phyloP scores from a whole-genome alignment of 1,140 invertebrate species.

The Drosophila orena region DNA sequence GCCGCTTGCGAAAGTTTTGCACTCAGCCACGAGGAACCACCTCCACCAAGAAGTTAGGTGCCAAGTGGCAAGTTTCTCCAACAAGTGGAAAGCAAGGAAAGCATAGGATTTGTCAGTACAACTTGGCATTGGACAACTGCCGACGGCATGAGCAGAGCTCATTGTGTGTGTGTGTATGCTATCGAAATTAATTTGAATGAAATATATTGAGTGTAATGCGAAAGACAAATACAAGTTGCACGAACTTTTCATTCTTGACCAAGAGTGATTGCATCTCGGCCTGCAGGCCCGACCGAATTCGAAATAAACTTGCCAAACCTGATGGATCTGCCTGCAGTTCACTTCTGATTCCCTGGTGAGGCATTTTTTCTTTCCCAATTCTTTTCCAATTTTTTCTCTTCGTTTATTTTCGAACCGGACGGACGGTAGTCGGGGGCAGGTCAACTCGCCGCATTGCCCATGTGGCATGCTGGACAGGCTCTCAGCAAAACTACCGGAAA shows the following conservation, averaged over 20 bases:
- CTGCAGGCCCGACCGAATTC: constrained; percentile 3
- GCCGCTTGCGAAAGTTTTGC: constrained; percentile 11
- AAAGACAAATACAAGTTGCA: constrained; percentile 54
- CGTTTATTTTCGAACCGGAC: too few species aligned
- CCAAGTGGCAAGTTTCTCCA: constrained; percentile 18
- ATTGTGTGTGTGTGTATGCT: constrained; percentile 17
- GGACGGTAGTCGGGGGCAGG: too few species aligned
- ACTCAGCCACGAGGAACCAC: constrained; percentile 5
- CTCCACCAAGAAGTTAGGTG: constrained; percentile 32
- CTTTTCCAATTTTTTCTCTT: constrained; percentile 6
- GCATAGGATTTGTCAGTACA: constrained; percentile 33
- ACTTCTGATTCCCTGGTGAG: constrained; percentile 43
- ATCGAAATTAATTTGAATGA: constrained; percentile 54
- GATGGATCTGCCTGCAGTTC: constrained; percentile 1
- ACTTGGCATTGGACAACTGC: constrained; percentile 39
- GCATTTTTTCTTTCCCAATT: constrained; percentile 17
- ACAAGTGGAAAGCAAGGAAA: constrained; percentile 9
- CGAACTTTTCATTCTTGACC: constrained; percentile 13
- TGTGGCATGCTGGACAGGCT: constrained; percentile 3
- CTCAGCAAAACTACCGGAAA: constrained; percentile 18
- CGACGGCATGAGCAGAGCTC: constrained; percentile 21
- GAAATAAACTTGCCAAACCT: constrained; percentile 9
- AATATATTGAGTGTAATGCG: constrained; percentile 52
- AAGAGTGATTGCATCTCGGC: constrained; percentile 27
- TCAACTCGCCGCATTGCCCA: not conserved